These are phyloP conservation scores for Cyanoderma ruficeps DNA, from an alignment of 2,113 vertebrate species.

Conservation along the genomic window DNA sequence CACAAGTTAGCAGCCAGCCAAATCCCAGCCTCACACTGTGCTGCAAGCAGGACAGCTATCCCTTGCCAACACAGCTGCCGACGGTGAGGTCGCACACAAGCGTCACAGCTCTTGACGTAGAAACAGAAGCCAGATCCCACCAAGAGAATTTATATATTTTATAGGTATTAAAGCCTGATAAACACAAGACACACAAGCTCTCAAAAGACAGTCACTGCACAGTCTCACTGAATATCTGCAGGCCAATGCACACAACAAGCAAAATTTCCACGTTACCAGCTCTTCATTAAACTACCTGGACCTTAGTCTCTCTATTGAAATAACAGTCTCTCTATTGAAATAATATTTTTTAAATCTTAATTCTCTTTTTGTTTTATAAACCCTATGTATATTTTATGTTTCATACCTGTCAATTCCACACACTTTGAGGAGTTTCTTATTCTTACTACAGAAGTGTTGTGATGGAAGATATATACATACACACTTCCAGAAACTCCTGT, in stretches of 20 bases:
- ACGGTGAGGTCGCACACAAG: background rate
- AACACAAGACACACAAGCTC: background rate
- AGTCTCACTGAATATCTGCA: background rate
- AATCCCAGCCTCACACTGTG: background rate
- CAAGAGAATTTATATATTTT: background rate
- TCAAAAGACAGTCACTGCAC: background rate
- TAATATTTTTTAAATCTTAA: background rate
- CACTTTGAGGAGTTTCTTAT: background rate
- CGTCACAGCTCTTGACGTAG: fast-evolving
- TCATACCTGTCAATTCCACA: background rate
- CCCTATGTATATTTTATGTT: background rate
- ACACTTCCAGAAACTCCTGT: background rate
- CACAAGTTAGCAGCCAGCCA: background rate
- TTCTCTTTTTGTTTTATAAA: background rate
- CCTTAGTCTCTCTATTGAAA: background rate
- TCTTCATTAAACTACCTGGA: background rate
- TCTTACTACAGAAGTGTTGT: background rate
- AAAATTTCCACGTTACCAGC: background rate
- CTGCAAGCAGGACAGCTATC: background rate
- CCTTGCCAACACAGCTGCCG: background rate
- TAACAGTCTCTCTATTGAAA: background rate
- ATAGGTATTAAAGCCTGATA: background rate
- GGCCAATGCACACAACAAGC: background rate
- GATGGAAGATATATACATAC: background rate
- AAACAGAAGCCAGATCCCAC: background rate